Evolutionary conservation across 2,888 invertebrate genomes (phyloP).

Genomic region (Tenodera sinensis): DNA sequence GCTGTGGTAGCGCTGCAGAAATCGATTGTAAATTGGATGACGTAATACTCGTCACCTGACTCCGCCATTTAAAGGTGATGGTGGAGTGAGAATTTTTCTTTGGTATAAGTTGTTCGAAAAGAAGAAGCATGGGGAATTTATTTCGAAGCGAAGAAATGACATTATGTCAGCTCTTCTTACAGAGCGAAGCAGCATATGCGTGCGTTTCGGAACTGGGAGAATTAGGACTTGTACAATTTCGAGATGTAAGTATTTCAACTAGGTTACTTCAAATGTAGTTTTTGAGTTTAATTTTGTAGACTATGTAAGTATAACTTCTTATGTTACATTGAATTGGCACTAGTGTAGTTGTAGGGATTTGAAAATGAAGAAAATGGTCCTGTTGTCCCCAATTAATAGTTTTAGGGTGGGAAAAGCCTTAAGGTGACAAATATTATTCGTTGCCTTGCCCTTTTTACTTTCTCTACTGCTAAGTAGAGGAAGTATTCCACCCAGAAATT

Average conservation of each 20-base stretch:
- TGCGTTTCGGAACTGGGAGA: conserved; percentile 62
- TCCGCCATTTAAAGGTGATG: neutral
- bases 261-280: neutral
- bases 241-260: conserved; percentile 52
- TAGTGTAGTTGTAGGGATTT: too few species aligned
- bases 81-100: neutral
- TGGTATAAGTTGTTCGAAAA: too few species aligned
- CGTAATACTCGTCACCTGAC: conserved; percentile 12
- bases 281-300: neutral
- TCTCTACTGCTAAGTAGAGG: too few species aligned
- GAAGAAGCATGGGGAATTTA: conserved; percentile 35
- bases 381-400: too few species aligned
- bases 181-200: conserved; percentile 78
- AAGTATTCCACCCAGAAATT: too few species aligned
- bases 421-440: too few species aligned
- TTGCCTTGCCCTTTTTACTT: too few species aligned
- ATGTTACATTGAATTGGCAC: too few species aligned
- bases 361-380: too few species aligned
- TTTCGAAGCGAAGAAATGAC: conserved; percentile 78
- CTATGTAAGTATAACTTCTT: too few species aligned
- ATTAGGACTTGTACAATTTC: conserved; percentile 60
- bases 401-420: too few species aligned
- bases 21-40: neutral
- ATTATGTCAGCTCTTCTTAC: conserved; percentile 95
- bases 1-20: too few species aligned